Percentiles rank a stretch among this genome's conserved stretches.
phyloP scores from a whole-genome alignment of 2,113 vertebrate species.

The Halcyon malimbica region DNA sequence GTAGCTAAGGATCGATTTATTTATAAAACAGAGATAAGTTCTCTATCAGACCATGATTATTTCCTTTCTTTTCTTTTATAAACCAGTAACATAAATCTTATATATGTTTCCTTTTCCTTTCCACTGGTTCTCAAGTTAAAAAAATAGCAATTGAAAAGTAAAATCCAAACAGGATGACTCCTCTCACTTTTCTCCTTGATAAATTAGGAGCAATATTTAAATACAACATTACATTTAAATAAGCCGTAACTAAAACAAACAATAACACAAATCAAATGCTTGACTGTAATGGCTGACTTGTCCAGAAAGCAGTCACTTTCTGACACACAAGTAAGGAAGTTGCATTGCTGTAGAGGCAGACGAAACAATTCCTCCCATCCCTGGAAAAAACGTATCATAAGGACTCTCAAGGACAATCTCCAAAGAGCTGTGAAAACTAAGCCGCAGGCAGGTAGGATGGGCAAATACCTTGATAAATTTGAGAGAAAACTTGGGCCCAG shows the following conservation, averaged over 20 bases:
- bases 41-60: background rate
- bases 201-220: background rate
- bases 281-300: background rate
- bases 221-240: background rate
- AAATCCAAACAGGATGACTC: background rate
- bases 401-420: background rate
- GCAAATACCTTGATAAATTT: background rate
- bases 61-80: background rate
- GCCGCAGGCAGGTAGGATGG: background rate
- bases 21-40: background rate
- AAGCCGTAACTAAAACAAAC: background rate
- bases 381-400: background rate
- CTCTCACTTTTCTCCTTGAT: background rate
- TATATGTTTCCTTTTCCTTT: background rate
- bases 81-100: background rate
- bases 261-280: background rate
- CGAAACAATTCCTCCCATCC: background rate
- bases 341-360: background rate
- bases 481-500: background rate
- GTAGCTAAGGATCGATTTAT: background rate
- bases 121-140: background rate
- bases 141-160: background rate
- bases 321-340: background rate
- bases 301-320: background rate
- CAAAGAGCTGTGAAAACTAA: background rate